phyloP scores from a whole-genome alignment of 2,797 vertebrate genomes.

The Sebastes itinus region DNA sequence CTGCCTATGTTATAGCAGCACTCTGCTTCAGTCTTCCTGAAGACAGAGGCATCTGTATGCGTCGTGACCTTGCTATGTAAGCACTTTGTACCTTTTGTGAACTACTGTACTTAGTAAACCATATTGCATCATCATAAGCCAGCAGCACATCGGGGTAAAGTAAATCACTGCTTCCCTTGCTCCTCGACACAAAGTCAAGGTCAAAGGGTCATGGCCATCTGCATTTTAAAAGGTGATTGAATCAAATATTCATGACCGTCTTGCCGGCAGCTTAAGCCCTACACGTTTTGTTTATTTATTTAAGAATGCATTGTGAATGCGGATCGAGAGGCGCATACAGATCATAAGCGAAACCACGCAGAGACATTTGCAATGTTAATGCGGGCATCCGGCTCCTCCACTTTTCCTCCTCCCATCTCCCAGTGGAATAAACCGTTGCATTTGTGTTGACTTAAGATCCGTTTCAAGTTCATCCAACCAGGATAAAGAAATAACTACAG shows the following conservation, averaged over 20 bases:
- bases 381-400: constrained; percentile 22
- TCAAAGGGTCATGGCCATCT: constrained; percentile 61
- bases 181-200: constrained; percentile 47
- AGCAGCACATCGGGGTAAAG: constrained; percentile 2
- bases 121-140: constrained; percentile 29
- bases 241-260: constrained; percentile 74
- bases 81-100: constrained; percentile 23
- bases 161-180: constrained; percentile 52
- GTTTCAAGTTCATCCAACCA: constrained; percentile 65
- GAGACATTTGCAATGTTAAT: constrained; percentile 74
- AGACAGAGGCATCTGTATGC: not conserved
- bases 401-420: constrained; percentile 12
- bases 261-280: constrained; percentile 36
- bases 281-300: constrained; percentile 67
- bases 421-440: constrained; percentile 50
- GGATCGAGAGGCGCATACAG: constrained; percentile 36
- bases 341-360: constrained; percentile 40
- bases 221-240: constrained; percentile 63
- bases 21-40: not conserved
- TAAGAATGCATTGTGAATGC: constrained; percentile 32
- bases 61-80: constrained; percentile 48
- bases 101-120: constrained; percentile 6
- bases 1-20: not conserved
- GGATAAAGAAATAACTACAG: constrained; percentile 63
- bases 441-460: constrained; percentile 65